Base-by-base conservation (phyloP, 2,888 invertebrate genomes). In the Dolomedes plantarius region DNA sequence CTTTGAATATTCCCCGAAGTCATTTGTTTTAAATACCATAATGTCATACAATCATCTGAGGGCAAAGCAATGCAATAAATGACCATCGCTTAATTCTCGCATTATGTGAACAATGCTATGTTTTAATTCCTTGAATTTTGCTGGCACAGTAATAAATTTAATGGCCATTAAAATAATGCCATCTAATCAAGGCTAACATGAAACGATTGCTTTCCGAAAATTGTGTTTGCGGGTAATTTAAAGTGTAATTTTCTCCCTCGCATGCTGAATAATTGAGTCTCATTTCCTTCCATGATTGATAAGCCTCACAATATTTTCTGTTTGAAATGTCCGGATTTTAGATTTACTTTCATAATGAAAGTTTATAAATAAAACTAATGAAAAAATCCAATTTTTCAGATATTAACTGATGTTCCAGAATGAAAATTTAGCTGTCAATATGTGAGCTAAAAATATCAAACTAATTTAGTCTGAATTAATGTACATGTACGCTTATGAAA, bases 161-260 rank as follows among this genome's bases (percentile, higher is more conserved):
- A 56, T 56, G 56, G 56, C 56, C 56, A 56, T 56, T 56, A 56
- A 56, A 56, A 56, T 56, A 56, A 23, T 56, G 56, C 23, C 23
- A 56, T 56, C 56, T 23, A 56, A 56, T 56, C 56, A 56, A 56
- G 23, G 56, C 19, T 19, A 56, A 56, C 19, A 56, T 56, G 56
- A 56, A 56, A 56, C 56, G 23, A 56, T 56, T 56, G 36, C 23
- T 56, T 56, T 56, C 23, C 19, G 56, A 56, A 56, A 56, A 56
- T 56, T 56, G 19, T 56, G 56, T 23, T 56, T 56, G 56, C 23
- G 23, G 56, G 56, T 56, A 56, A 56, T 56, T 56, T 56, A 56
- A 56, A 56, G 56, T 23, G 23, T 56, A 56, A 56, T 56, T 56
- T 23, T 56, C 56, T 56, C 56, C 23, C 23, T 56, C 56, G 56